Evolutionary conservation across 1,140 invertebrate species (phyloP).

Genomic region (Laupala kohalensis): DNA sequence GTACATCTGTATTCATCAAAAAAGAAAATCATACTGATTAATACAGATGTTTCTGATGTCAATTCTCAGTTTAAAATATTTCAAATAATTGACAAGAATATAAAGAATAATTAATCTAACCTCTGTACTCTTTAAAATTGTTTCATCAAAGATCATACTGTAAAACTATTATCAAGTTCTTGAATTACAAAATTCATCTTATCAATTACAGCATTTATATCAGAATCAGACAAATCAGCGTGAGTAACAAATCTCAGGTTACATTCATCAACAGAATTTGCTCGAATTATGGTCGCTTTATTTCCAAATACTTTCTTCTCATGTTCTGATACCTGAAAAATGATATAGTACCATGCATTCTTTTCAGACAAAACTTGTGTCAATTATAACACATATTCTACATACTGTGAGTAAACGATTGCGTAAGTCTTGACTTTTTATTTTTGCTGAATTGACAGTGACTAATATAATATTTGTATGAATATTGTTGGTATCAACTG

Average conservation of each 20-base stretch:
- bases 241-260: slow-evolving; percentile 50
- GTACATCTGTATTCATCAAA: no score
- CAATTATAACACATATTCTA: slow-evolving; percentile 6
- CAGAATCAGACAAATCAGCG: slow-evolving; percentile 46
- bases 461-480: slow-evolving; percentile 73
- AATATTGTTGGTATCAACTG: slow-evolving; percentile 46
- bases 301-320: slow-evolving; percentile 31
- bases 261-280: slow-evolving; percentile 35
- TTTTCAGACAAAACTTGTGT: slow-evolving; percentile 15
- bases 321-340: slow-evolving; percentile 34
- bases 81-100: no score
- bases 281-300: slow-evolving; percentile 37
- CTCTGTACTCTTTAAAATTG: neutral
- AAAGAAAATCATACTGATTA: no score
- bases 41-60: no score
- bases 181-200: slow-evolving; percentile 47
- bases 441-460: slow-evolving; percentile 33
- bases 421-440: slow-evolving; percentile 40
- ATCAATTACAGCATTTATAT: slow-evolving; percentile 44
- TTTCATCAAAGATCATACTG: neutral
- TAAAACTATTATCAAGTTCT: slow-evolving; percentile 26
- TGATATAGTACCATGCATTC: neutral
- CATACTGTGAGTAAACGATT: slow-evolving; percentile 37
- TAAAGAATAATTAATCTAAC: no score
- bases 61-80: no score